Base-by-base conservation (phyloP, 2,888 invertebrate genomes). In the Andrena marginata region DNA sequence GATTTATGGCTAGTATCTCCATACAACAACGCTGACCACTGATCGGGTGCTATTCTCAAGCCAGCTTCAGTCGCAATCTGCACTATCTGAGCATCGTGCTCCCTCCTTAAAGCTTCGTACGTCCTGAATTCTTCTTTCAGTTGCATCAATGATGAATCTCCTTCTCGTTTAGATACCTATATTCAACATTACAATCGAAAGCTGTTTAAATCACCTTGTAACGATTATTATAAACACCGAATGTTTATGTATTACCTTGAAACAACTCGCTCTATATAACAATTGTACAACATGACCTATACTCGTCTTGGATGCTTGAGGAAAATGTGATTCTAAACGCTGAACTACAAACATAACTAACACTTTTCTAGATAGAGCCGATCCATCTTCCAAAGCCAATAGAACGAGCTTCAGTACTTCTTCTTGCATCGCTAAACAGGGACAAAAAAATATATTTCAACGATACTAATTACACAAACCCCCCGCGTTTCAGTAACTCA, bases 271-370 rank as follows among this genome's bases (percentile, higher is more conserved):
- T 89, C 99, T 96, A 94, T 99, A 99, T 33, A 99, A 95, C 70
- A 99, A 96, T 94, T 99, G 99, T 74, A 99, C 99, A 62, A 99
- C 99, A 94, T 99, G 99, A 13, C 99, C 99, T 93, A 99, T 99
- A 93, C 99, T 99, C 42, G 99, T 99, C 95, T 99, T 99, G 26
- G 99, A 99, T 77, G 99, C 99, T 95, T 98, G 98, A 0, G 98
- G 97, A 94, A 98, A 98, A 94, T 99, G 98, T 63, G 99, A 98
- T 94, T 98, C 98, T 88, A 99, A 95, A 92, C 98, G 96, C 95
- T 99, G 99, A 82, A 99, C 99, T 63, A 99, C 99, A 95, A 99
- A 99, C 98, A 99, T 98, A 84, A 99, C 99, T 91, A 99, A 95
- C 67, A 98, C 98, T 95, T 98, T 98, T 86, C 98, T 96, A 0